phyloP scores from a whole-genome alignment of 2,888 invertebrate species.

The Eurois occulta region DNA sequence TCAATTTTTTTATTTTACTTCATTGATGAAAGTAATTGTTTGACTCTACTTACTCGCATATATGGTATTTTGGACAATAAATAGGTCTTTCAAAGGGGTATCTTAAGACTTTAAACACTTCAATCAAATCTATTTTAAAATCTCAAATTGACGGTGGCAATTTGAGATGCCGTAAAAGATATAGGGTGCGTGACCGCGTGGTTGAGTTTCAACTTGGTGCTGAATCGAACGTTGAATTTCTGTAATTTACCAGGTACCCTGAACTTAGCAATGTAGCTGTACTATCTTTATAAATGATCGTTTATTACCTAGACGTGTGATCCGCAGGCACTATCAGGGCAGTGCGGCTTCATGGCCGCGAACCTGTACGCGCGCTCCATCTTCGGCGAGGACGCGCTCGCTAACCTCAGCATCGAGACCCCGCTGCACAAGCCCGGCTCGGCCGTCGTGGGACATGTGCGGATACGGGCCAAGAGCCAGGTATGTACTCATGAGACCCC shows the following conservation, averaged over 20 bases:
- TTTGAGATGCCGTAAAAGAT: neutral
- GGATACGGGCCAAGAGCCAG: constrained; percentile 99
- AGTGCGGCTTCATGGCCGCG: constrained; percentile 99
- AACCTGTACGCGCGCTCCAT: constrained; percentile 99
- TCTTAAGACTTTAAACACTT: neutral
- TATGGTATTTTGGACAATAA: too few species aligned
- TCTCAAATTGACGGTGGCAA: neutral
- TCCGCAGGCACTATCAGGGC: constrained; percentile 95
- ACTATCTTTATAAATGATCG: neutral
- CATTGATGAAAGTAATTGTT: too few species aligned
- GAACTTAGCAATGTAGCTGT: neutral
- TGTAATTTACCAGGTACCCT: neutral
- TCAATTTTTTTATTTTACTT: too few species aligned
- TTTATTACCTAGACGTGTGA: too few species aligned
- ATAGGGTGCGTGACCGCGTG: neutral
- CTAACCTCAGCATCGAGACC: constrained; percentile 99
- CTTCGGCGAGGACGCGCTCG: constrained; percentile 99
- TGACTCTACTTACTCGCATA: too few species aligned
- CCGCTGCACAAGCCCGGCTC: constrained; percentile 96
- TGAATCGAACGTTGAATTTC: neutral
- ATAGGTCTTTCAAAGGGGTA: too few species aligned
- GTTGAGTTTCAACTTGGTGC: neutral
- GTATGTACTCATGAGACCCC: constrained; percentile 94
- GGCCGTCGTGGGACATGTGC: constrained; percentile 98
- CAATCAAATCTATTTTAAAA: too few species aligned